phyloP scores from a whole-genome alignment of 2,113 vertebrate genomes.

The Motacilla tschutschensis region DNA sequence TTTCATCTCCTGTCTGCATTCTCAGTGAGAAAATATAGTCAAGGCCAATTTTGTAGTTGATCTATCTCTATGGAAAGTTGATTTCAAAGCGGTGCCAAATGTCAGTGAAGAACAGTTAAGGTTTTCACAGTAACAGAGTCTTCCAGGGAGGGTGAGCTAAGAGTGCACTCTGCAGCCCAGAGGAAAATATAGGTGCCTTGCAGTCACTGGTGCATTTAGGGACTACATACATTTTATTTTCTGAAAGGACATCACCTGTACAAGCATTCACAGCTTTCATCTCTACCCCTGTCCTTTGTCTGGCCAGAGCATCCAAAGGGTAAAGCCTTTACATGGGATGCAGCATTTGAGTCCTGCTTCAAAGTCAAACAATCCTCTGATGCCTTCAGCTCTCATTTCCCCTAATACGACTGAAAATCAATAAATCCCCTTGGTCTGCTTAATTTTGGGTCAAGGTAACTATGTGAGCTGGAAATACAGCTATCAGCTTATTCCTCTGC shows the following conservation, averaged over 20 bases:
- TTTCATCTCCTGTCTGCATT: conserved; percentile 21
- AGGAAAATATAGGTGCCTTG: neutral
- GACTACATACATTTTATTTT: neutral
- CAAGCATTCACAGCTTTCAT: neutral
- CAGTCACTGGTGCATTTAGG: neutral
- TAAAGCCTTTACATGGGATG: neutral
- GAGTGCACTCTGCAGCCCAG: conserved; percentile 38
- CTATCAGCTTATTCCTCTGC: neutral
- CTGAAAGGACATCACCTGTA: neutral
- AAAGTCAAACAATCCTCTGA: neutral
- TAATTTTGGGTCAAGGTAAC: neutral
- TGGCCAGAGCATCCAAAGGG: neutral
- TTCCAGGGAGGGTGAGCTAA: neutral
- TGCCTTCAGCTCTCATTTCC: neutral
- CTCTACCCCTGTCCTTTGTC: neutral
- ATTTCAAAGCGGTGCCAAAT: conserved; percentile 37
- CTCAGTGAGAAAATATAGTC: conserved; percentile 11
- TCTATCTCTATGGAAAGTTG: conserved; percentile 21
- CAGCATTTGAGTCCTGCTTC: neutral
- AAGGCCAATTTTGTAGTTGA: neutral
- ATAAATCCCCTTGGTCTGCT: neutral
- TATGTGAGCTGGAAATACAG: neutral
- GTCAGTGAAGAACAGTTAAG: neutral
- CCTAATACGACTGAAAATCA: neutral
- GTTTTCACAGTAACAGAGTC: neutral